These are phyloP conservation scores for Oophaga sylvatica DNA, from an alignment of 2,797 vertebrate species.

Conservation along the genomic window DNA sequence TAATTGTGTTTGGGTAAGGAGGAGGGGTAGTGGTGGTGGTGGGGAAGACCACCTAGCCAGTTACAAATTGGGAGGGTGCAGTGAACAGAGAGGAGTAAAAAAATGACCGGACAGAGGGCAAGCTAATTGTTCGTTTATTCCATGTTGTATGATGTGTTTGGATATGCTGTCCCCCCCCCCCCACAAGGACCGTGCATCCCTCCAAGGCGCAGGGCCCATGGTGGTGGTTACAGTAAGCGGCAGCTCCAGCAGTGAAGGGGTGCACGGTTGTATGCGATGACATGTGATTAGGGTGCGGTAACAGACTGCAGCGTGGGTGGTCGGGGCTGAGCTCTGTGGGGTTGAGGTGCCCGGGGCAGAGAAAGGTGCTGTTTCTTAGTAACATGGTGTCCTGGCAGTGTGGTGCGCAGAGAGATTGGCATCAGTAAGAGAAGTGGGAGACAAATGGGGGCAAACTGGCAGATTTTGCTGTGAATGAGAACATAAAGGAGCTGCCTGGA, in stretches of 20 bases:
- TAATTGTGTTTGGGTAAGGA: slow-evolving; percentile 75
- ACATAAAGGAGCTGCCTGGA: too few species aligned
- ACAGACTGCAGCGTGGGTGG: slow-evolving; percentile 47
- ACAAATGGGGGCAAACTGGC: too few species aligned
- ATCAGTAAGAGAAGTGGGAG: neutral
- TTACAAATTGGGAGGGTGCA: slow-evolving; percentile 67
- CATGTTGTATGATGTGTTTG: slow-evolving; percentile 23
- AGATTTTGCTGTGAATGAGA: neutral
- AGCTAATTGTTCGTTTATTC: slow-evolving; percentile 58
- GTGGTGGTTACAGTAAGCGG: neutral
- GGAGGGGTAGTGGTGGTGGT: neutral
- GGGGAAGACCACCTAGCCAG: slow-evolving; percentile 81
- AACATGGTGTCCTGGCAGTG: slow-evolving; percentile 65
- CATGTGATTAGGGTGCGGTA: neutral
- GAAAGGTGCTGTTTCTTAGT: slow-evolving; percentile 66
- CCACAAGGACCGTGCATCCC: neutral
- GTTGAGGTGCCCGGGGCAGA: neutral
- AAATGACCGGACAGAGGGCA: slow-evolving; percentile 71
- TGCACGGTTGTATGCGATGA: neutral
- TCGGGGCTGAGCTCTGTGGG: neutral
- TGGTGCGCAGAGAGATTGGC: slow-evolving; percentile 53
- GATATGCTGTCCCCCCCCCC: neutral
- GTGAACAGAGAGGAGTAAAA: slow-evolving; percentile 61
- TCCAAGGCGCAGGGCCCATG: neutral
- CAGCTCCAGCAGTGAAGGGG: neutral